Conservation (phyloP, 2,888 invertebrate species). For the Hesperia comma region DNA sequence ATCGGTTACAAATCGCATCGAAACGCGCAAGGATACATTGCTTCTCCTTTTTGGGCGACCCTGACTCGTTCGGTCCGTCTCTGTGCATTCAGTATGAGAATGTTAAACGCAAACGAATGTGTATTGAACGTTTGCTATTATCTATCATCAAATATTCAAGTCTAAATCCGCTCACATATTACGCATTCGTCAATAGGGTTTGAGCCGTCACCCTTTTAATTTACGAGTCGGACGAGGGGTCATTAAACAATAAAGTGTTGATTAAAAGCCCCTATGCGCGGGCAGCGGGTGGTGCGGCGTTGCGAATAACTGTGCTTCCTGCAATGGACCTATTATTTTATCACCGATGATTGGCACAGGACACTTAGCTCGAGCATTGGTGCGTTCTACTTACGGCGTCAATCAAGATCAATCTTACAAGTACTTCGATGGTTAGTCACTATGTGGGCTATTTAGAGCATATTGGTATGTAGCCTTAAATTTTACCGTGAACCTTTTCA, state of each 20-base stretch:
- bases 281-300: conserved; percentile 55
- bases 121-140: conserved; percentile 51
- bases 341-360: conserved; percentile 81
- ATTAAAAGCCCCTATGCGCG: conserved; percentile 84
- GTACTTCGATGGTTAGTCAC: conserved; percentile 16
- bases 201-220: conserved; percentile 83
- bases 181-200: conserved; percentile 80
- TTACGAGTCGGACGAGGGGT: conserved; percentile 80
- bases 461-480: background rate
- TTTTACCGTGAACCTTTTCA: too few species aligned
- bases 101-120: conserved; percentile 19
- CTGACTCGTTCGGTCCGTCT: conserved; percentile 23
- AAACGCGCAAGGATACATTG: conserved; percentile 19
- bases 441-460: conserved; percentile 18
- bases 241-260: conserved; percentile 85
- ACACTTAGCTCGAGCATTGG: conserved; percentile 52
- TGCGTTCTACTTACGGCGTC: conserved; percentile 40
- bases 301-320: conserved; percentile 82
- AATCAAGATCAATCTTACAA: conserved; percentile 40
- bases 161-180: conserved; percentile 74
- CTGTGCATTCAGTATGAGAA: conserved; percentile 22
- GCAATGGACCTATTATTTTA: conserved; percentile 78
- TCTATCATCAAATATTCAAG: conserved; percentile 74
- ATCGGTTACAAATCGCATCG: conserved; percentile 32
- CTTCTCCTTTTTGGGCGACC: conserved; percentile 30